A percentile compares a stretch with the other conserved stretches of the same genome.
These are phyloP conservation scores for Nomada lathburiana DNA, from an alignment of 2,888 invertebrate species.

Conservation along the genomic window DNA sequence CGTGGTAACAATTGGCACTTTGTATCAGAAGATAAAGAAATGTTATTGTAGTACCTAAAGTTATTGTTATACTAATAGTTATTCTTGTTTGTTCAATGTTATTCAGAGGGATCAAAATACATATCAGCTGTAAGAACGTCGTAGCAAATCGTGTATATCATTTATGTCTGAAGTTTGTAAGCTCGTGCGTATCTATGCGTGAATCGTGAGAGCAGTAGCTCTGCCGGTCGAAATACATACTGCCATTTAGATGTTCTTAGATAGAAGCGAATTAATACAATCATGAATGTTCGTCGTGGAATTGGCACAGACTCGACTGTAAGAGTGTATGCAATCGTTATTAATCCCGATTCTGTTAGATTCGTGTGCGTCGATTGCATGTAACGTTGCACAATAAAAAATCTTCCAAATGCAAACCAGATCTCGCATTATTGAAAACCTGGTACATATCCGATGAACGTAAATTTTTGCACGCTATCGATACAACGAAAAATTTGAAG, in stretches of 20 bases:
- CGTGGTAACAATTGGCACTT: conserved; percentile 12
- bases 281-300: neutral
- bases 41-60: neutral
- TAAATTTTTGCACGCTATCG: neutral
- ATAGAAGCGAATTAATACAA: conserved; percentile 9
- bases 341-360: conserved; percentile 15
- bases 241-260: conserved; percentile 30
- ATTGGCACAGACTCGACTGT: neutral
- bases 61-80: conserved; percentile 14
- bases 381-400: conserved; percentile 49
- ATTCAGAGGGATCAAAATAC: conserved; percentile 64
- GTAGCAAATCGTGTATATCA: neutral
- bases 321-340: conserved; percentile 14
- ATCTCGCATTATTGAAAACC: neutral
- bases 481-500: conserved; percentile 35
- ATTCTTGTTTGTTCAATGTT: conserved; percentile 27
- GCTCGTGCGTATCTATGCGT: neutral
- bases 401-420: neutral
- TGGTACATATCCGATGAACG: too few relatives aligned
- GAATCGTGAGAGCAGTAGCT: conserved; percentile 1
- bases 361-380: conserved; percentile 11
- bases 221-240: conserved; percentile 31
- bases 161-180: neutral
- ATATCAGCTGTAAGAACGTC: conserved; percentile 54
- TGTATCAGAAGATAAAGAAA: neutral